Conservation (phyloP, 2,797 vertebrate genomes). For the Naso thynnoides region DNA sequence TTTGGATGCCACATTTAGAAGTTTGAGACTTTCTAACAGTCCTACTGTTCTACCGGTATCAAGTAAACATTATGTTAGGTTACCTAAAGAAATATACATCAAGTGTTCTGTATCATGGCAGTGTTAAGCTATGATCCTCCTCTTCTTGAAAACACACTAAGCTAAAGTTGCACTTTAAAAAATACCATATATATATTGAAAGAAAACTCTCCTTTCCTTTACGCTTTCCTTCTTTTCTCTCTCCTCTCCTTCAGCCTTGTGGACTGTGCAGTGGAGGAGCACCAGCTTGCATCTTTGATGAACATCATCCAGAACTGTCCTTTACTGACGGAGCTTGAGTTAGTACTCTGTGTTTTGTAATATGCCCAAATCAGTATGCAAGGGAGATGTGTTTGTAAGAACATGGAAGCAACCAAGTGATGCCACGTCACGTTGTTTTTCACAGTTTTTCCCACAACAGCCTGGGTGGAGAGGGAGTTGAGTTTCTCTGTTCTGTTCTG, state of each 20-base stretch:
- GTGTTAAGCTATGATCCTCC: background rate
- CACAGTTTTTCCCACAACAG: constrained; percentile 84
- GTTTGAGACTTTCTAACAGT: background rate
- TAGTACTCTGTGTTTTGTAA: constrained; percentile 50
- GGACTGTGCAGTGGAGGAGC: constrained; percentile 66
- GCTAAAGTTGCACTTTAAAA: background rate
- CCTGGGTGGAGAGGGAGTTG: constrained; percentile 74
- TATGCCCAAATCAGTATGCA: background rate
- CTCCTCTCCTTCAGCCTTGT: constrained; percentile 72
- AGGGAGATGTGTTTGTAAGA: background rate
- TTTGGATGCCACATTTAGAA: background rate
- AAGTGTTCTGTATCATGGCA: background rate
- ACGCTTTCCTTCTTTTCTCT: background rate
- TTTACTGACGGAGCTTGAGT: constrained; percentile 86
- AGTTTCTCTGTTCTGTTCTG: constrained; percentile 78
- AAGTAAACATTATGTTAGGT: background rate
- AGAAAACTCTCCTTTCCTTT: background rate
- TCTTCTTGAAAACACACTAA: background rate
- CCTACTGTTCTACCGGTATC: background rate
- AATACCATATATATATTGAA: background rate
- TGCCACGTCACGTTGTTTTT: background rate
- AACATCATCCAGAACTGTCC: constrained; percentile 70
- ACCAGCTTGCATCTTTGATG: constrained; percentile 51
- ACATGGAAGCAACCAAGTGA: background rate
- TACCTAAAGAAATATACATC: background rate